Conservation (phyloP, 53 echinoderm and acorn worm genomes). For the Hippasteria phrygiana region DNA sequence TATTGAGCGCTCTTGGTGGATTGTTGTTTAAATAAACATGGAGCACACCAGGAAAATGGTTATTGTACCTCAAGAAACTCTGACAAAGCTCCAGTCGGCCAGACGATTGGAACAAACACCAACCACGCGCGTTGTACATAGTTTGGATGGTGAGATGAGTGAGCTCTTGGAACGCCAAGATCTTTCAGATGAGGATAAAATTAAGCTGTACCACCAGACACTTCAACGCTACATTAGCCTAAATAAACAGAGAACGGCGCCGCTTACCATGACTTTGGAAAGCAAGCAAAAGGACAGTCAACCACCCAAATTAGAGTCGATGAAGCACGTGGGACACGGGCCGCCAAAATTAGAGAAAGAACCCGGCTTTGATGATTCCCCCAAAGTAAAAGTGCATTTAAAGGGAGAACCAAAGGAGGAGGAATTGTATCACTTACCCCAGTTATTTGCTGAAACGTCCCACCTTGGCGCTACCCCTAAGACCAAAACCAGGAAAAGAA, state of each 20-base stretch:
- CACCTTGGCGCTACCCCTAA: constrained; percentile 19
- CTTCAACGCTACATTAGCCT: constrained; percentile 61
- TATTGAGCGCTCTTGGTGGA: constrained; percentile 45
- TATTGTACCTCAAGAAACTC: constrained; percentile 73
- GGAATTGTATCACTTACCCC: neutral
- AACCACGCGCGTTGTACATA: constrained; percentile 33
- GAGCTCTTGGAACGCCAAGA: constrained; percentile 45
- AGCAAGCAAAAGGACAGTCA: neutral
- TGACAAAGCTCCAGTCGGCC: constrained; percentile 60
- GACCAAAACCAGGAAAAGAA: constrained; percentile 30
- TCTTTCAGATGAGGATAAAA: constrained; percentile 60
- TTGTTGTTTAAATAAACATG: constrained; percentile 66
- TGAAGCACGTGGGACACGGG: neutral
- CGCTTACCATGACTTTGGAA: constrained; percentile 48
- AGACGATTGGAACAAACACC: constrained; percentile 61
- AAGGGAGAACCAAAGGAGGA: neutral
- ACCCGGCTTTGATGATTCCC: neutral
- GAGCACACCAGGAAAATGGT: constrained; percentile 80
- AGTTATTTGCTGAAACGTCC: constrained; percentile 35
- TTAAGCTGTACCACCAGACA: constrained; percentile 70
- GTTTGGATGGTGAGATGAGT: constrained; percentile 68
- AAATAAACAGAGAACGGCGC: constrained; percentile 52
- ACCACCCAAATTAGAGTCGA: neutral
- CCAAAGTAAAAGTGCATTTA: neutral
- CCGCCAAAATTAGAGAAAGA: neutral